Base-by-base conservation (phyloP, 2,888 invertebrate genomes). In the Cynaeus angustus region DNA sequence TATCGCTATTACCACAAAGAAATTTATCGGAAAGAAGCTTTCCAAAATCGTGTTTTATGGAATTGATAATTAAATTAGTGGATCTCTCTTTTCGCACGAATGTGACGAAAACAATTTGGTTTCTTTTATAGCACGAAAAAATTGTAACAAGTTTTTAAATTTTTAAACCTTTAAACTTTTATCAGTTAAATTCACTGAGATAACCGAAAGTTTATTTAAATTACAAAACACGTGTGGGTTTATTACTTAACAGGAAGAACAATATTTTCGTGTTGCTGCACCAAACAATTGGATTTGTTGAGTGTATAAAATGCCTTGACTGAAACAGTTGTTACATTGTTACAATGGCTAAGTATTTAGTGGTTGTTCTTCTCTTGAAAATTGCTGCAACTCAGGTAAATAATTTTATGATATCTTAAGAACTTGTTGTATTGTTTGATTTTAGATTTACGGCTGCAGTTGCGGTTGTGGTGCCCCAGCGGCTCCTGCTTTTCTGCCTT, bases 41-140 rank as follows among this genome's bases (percentile, higher is more conserved):
- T 21, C 21, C 1, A 4, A 1, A 21, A 21, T 3, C 21, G 21
- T n/a, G 7, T 33, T 33, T 10, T 38, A 55, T 21, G 10, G 3
- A 33, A 55, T 37, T 38, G 38, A 38, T 55, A 55, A 55, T 55
- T 55, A 7, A 55, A 38, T 55, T 55, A 55, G 21, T 13, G 14
- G 33, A 53, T 38, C 55, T 38, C 21, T 14, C 55, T 38, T 55
- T 55, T 55, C 3, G 55, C 16, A 38, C 13, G n/a, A 38, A 55
- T 55, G 55, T 55, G 21, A 55, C 55, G 41, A 55, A 55, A 38
- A 14, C 38, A 55, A 50, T 50, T n/a, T 38, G n/a, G n/a, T n/a
- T n/a, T n/a, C n/a, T n/a, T n/a, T n/a, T n/a, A n/a, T n/a, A n/a
- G n/a, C n/a, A n/a, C n/a, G n/a, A n/a, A n/a, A n/a, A n/a, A n/a